Evolutionary conservation across 2,797 vertebrate genomes (phyloP).

Genomic region (Galago senegalensis): DNA sequence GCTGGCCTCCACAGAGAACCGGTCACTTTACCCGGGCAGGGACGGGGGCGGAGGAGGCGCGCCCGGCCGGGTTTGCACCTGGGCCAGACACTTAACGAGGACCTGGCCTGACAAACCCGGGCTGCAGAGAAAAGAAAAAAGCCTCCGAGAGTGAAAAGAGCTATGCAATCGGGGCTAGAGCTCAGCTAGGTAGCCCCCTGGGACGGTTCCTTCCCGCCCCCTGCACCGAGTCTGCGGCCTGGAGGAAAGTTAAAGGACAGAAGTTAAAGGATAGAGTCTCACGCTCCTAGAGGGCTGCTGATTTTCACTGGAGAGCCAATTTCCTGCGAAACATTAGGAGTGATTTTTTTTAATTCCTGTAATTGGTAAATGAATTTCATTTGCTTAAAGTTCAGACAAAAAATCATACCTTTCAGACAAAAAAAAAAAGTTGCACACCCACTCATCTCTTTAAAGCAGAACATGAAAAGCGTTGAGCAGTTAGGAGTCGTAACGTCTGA

Average conservation of each 20-base stretch:
- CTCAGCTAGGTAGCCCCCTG: not conserved
- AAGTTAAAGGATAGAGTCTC: not conserved
- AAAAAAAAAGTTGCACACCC: conserved; percentile 65
- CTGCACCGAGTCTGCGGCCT: not conserved
- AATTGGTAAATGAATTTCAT: conserved; percentile 61
- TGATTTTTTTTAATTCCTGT: not conserved
- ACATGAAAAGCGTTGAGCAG: conserved; percentile 22
- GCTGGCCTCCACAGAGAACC: fast-evolving
- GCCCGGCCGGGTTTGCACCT: not conserved
- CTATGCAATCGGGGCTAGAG: not conserved
- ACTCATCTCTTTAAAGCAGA: conserved; percentile 70
- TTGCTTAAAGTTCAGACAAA: conserved; percentile 65
- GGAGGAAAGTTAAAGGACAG: not conserved
- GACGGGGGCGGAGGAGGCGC: not conserved
- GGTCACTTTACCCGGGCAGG: not conserved
- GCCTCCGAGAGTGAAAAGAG: not conserved
- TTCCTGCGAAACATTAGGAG: not conserved
- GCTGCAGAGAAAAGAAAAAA: not conserved
- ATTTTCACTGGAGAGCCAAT: not conserved
- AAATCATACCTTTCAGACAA: conserved; percentile 51
- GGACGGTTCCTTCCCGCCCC: not conserved
- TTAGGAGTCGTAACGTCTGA: conserved; percentile 64
- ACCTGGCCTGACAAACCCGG: not conserved
- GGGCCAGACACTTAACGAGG: not conserved
- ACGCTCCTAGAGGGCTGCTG: not conserved